Base-by-base conservation (phyloP, 2,888 invertebrate genomes). In the Euproctis similis region DNA sequence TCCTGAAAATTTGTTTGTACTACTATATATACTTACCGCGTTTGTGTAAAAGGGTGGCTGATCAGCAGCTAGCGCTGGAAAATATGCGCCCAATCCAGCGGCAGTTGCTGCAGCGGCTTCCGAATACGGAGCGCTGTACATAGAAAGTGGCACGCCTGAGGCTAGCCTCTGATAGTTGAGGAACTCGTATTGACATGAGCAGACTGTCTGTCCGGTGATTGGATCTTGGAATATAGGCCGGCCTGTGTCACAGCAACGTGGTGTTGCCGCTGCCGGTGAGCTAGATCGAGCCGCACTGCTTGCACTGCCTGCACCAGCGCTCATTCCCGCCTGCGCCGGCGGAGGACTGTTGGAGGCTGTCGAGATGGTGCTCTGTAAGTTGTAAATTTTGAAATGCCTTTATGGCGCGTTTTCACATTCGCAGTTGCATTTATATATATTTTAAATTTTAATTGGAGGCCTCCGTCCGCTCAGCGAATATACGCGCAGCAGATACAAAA, bases 141-240 rank as follows among this genome's bases (percentile, higher is more conserved):
- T 93, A 16, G 93, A 90, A 51, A 94, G 84, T 27, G 93, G 93
- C 49, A 94, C 87, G 26, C 92, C 92, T 5, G 86, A 85, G 26
- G 88, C 92, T 39, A 94, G 87, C 63, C 94, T 87, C 81, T 93
- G 94, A 85, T 93, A 93, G 80, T 90, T 90, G 58, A 95, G 88
- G 55, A 95, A 89, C 82, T 94, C 94, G 84, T 94, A 94, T 76
- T 95, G 95, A 78, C 95, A 95, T 57, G 94, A 94, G 85, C 95
- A 95, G 42, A 95, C 91, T 31, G 92, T 93, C 77, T 94, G 94
- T 30, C 95, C 94, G 50, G 94, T 93, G 51, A 94, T 87, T 23
- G 95, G 95, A 78, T 95, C 95, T 66, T 94, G 94, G 85, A 94
- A 94, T 69, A 96, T 90, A 43, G 95, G 92, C 59, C 96, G 89